Percentiles rank a stretch among this genome's conserved stretches.
phyloP scores from a whole-genome alignment of 2,888 invertebrate species.

The Scaptomyza cyrtandrae region DNA sequence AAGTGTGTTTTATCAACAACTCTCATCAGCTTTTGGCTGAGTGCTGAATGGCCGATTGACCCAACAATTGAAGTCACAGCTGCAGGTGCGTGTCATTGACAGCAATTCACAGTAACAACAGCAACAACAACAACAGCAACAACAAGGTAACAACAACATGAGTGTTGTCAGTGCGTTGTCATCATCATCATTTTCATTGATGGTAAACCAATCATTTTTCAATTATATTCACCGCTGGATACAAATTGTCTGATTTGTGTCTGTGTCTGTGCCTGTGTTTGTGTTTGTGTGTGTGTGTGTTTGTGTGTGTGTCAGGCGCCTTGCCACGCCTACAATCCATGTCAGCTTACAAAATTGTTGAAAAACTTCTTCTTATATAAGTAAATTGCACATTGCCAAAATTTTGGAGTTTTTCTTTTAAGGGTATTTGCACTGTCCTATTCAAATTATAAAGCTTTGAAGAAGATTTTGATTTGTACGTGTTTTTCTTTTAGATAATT shows the following conservation, averaged over 20 bases:
- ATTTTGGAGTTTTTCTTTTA: background rate
- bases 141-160: constrained; percentile 32
- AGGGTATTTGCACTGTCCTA: background rate
- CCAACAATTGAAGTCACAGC: constrained; percentile 69
- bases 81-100: constrained; percentile 74
- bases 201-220: constrained; percentile 80
- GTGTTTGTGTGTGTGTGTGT: constrained; percentile 10
- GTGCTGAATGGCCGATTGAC: constrained; percentile 71
- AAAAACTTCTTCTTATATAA: constrained; percentile 16
- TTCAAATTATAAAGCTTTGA: too few relatives aligned
- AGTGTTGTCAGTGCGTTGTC: constrained; percentile 65
- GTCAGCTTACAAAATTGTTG: constrained; percentile 27
- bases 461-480: too few relatives aligned
- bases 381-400: constrained; percentile 22
- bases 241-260: constrained; percentile 77
- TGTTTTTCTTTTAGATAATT: too few relatives aligned
- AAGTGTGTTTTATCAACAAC: constrained; percentile 29
- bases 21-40: constrained; percentile 17
- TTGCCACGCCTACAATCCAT: constrained; percentile 35
- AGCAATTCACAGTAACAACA: constrained; percentile 56
- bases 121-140: constrained; percentile 33
- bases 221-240: constrained; percentile 78
- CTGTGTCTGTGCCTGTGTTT: background rate
- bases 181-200: constrained; percentile 78
- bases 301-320: constrained; percentile 41